Conservation (phyloP, 2,113 vertebrate genomes). For the Speoplatyrhinus poulsoni region DNA sequence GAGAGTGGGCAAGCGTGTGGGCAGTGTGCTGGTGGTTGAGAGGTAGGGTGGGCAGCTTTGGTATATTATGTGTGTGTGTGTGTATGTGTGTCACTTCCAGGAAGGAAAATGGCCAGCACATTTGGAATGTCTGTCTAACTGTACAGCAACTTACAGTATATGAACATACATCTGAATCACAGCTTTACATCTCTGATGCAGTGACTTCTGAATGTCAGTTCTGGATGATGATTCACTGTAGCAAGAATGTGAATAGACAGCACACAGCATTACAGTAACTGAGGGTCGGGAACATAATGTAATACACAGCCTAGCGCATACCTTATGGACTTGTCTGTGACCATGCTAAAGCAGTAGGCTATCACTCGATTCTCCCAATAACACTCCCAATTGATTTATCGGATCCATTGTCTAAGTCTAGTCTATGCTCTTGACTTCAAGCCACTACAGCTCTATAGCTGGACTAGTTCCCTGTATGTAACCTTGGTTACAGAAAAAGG, state of each 20-base stretch:
- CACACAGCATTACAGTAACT: no score
- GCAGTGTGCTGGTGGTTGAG: neutral
- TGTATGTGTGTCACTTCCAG: neutral
- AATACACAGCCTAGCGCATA: no score
- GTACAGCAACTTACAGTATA: no score
- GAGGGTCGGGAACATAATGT: no score
- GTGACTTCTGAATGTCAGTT: neutral
- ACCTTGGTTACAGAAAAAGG: conserved; percentile 38
- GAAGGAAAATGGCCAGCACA: neutral
- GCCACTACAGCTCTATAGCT: conserved; percentile 13
- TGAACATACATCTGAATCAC: neutral
- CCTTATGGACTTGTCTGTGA: no score
- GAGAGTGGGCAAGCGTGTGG: conserved; percentile 15
- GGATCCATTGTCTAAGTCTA: neutral
- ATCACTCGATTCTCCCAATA: no score
- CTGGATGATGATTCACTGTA: no score
- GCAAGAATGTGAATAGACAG: no score
- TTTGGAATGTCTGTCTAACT: neutral
- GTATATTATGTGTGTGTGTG: neutral
- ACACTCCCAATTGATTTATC: no score
- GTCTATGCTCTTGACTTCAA: neutral
- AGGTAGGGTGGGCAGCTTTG: neutral
- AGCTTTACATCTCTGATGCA: conserved; percentile 5
- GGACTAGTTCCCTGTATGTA: conserved; percentile 30
- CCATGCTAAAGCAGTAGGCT: no score